These are phyloP conservation scores for Sebastiscus tertius DNA, from an alignment of 2,797 vertebrate species.

Conservation along the genomic window DNA sequence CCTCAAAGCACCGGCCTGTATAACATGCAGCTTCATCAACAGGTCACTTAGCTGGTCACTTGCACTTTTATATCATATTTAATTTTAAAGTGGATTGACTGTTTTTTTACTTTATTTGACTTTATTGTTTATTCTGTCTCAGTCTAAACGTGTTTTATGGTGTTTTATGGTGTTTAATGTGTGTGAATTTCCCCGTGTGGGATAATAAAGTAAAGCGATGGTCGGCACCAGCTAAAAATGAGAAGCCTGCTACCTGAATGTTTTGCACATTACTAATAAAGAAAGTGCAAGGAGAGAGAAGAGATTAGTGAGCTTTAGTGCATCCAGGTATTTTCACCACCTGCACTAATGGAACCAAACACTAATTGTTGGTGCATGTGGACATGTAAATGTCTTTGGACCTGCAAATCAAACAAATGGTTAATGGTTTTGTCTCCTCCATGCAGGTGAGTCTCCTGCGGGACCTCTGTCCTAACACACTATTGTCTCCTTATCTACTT, in stretches of 20 bases:
- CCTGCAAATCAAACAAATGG: neutral
- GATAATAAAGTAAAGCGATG: neutral
- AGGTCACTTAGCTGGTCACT: too few species aligned
- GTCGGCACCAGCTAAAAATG: neutral
- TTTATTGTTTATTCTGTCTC: neutral
- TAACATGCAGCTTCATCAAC: neutral
- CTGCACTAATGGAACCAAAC: too few species aligned
- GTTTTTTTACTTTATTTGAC: neutral
- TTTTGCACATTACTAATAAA: neutral
- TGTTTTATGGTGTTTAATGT: neutral
- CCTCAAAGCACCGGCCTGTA: neutral
- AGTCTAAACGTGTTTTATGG: neutral
- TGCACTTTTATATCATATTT: neutral
- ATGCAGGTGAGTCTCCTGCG: conserved; percentile 79
- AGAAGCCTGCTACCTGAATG: neutral
- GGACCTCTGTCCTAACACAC: conserved; percentile 76
- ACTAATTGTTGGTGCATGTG: neutral
- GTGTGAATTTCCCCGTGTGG: neutral
- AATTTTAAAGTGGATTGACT: neutral
- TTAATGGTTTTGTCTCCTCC: conserved; percentile 59
- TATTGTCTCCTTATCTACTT: conserved; percentile 85
- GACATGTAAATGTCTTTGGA: neutral
- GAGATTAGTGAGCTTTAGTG: too few species aligned
- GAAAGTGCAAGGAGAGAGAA: too few species aligned
- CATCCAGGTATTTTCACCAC: too few species aligned